These are phyloP conservation scores for Remorina albescens DNA, from an alignment of 2,797 vertebrate species.

Conservation along the genomic window DNA sequence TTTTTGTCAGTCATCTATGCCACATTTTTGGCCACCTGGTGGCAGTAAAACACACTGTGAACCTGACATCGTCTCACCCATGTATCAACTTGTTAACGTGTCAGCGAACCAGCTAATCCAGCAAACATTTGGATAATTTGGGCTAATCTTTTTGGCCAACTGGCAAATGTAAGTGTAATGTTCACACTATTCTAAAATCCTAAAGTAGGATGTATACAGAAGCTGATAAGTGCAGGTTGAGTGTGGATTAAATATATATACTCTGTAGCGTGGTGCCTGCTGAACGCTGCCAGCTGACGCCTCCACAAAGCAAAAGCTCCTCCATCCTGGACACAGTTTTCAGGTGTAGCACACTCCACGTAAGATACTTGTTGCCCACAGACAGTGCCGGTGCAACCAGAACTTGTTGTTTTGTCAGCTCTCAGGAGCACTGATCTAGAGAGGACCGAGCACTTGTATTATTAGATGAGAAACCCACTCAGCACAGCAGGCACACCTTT, in stretches of 20 bases:
- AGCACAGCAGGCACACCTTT: slow-evolving; percentile 64
- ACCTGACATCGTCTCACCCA: not conserved
- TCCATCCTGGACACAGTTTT: slow-evolving; percentile 27
- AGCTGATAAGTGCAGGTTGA: slow-evolving; percentile 34
- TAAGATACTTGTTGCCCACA: slow-evolving; percentile 68
- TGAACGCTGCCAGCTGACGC: slow-evolving; percentile 37
- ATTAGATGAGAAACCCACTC: slow-evolving; percentile 73
- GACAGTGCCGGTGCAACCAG: slow-evolving; percentile 41
- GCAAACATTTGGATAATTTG: slow-evolving; percentile 6
- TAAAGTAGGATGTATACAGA: not conserved
- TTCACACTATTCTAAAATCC: not conserved
- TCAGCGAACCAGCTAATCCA: not conserved
- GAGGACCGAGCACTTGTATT: slow-evolving; percentile 64
- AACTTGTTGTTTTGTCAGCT: slow-evolving; percentile 62
- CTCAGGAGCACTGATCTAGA: slow-evolving; percentile 66
- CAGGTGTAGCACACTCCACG: slow-evolving; percentile 39
- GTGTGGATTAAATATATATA: slow-evolving; percentile 15
- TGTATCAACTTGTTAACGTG: not conserved
- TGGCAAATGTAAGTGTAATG: not conserved
- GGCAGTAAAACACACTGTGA: slow-evolving; percentile 7
- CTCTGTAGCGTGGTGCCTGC: slow-evolving; percentile 17
- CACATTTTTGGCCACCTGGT: not conserved
- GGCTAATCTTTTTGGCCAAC: not conserved
- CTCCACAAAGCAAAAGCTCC: slow-evolving; percentile 43
- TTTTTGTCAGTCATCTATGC: not conserved